Evolutionary conservation across 2,797 vertebrate genomes (phyloP).

Genomic region (Pipistrellus pygmaeus): DNA sequence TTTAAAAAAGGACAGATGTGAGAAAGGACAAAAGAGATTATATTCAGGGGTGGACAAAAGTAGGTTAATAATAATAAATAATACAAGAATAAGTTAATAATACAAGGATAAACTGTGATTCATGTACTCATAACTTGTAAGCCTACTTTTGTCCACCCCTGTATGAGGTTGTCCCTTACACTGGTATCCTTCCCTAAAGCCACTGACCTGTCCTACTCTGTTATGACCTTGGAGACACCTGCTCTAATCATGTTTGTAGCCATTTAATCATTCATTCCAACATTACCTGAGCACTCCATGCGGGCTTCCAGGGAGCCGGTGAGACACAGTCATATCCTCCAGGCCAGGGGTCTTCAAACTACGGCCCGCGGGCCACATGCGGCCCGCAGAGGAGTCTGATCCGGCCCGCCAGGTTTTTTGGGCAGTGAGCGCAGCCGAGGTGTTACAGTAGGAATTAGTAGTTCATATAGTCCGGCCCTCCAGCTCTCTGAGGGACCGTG

Average conservation of each 20-base stretch:
- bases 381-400: too few relatives aligned
- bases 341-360: too few relatives aligned
- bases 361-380: too few relatives aligned
- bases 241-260: neutral
- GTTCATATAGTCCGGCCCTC: too few relatives aligned
- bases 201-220: neutral
- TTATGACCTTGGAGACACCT: neutral
- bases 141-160: neutral
- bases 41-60: neutral
- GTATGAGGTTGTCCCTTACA: neutral
- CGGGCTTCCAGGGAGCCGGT: neutral
- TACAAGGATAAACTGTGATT: neutral
- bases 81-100: neutral
- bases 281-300: neutral
- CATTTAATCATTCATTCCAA: neutral
- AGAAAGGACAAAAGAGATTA: neutral
- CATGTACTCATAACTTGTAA: neutral
- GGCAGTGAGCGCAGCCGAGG: too few relatives aligned
- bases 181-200: neutral
- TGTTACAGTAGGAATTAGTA: too few relatives aligned
- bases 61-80: neutral
- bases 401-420: too few relatives aligned
- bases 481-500: too few relatives aligned
- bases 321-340: neutral
- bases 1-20: neutral